phyloP scores from a whole-genome alignment of 2,888 invertebrate genomes.

The Drosophila recens region DNA sequence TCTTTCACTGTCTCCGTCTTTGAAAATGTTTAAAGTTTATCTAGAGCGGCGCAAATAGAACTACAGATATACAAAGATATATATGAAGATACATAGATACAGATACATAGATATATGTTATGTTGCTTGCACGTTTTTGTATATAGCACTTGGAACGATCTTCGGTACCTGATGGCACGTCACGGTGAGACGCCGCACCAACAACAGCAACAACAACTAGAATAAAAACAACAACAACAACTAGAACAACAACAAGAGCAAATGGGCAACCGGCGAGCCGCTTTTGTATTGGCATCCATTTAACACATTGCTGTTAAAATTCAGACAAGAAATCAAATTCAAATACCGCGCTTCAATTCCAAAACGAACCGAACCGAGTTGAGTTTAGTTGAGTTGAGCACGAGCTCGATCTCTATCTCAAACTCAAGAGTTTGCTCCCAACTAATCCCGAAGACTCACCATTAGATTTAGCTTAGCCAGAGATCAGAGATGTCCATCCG shows the following conservation, averaged over 20 bases:
- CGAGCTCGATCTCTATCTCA: not conserved
- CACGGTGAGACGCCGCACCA: constrained; percentile 36
- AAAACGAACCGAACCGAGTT: constrained; percentile 12
- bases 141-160: constrained; percentile 64
- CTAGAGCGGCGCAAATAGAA: constrained; percentile 48
- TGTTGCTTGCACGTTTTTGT: constrained; percentile 32
- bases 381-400: not conserved
- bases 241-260: constrained; percentile 26
- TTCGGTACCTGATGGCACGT: constrained; percentile 65
- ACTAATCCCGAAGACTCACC: not conserved
- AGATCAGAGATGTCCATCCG: constrained; percentile 2
- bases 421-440: constrained; percentile 12
- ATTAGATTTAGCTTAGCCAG: constrained; percentile 16
- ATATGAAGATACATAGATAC: constrained; percentile 12
- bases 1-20: not conserved
- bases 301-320: constrained; percentile 82
- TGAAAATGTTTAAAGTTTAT: constrained; percentile 59
- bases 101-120: constrained; percentile 7
- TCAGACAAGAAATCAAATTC: constrained; percentile 78
- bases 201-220: constrained; percentile 23
- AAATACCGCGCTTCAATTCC: constrained; percentile 76
- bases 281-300: constrained; percentile 79
- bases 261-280: constrained; percentile 40
- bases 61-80: constrained; percentile 49
- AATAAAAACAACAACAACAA: constrained; percentile 20